A percentile compares a stretch with the other conserved stretches of the same genome.
Conservation (phyloP, 1,140 invertebrate genomes). For the Apis dorsata region DNA sequence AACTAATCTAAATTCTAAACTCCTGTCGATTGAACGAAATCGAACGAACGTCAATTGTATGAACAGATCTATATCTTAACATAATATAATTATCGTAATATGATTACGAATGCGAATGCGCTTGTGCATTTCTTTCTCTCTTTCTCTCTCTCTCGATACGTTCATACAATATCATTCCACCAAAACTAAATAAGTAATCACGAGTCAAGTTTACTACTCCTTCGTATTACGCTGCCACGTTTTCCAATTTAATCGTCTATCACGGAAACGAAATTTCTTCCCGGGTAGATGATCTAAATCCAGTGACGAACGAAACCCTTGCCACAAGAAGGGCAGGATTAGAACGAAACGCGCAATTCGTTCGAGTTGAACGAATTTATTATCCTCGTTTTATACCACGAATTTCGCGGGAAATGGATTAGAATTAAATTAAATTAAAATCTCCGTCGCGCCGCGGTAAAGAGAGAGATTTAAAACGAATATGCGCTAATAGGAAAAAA, state of each 20-base stretch:
- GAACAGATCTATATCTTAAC: too few species aligned
- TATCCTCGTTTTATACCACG: not conserved
- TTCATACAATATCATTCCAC: too few species aligned
- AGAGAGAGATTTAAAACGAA: too few species aligned
- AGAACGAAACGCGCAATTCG: not conserved
- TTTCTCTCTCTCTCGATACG: too few species aligned
- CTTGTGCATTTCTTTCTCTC: too few species aligned
- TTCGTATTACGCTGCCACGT: constrained; percentile 9
- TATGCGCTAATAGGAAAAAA: too few species aligned
- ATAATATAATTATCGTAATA: too few species aligned
- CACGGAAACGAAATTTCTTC: not conserved
- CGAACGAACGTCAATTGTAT: too few species aligned
- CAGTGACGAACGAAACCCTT: not conserved
- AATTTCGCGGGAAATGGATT: not conserved
- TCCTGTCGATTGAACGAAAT: too few species aligned
- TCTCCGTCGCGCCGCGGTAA: not conserved
- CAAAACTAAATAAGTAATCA: constrained; percentile 16
- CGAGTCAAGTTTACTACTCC: constrained; percentile 5
- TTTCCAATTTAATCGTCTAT: constrained; percentile 43
- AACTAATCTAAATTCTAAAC: too few species aligned
- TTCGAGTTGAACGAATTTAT: not conserved
- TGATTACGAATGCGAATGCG: too few species aligned
- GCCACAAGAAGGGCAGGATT: not conserved
- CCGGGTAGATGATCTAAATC: not conserved
- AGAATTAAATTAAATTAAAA: not conserved